Percentiles rank a stretch among this genome's conserved stretches.
phyloP scores from a whole-genome alignment of 2,113 vertebrate genomes.

The Raphicerus campestris region DNA sequence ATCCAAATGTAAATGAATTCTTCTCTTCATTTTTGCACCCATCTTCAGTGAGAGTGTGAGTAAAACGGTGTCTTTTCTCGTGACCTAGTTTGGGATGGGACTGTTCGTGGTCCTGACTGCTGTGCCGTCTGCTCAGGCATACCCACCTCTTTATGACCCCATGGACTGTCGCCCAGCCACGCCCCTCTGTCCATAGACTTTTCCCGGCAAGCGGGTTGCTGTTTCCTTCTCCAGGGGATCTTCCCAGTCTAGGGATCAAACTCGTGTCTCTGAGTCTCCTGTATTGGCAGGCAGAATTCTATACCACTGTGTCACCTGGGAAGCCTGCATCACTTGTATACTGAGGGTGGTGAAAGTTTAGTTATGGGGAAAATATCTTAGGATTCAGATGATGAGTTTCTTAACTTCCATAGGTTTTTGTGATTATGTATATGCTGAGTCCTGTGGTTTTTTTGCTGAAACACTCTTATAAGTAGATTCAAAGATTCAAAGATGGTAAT shows the following conservation, averaged over 20 bases:
- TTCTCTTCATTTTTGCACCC: slow-evolving; percentile 2
- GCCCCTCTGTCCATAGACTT: background rate
- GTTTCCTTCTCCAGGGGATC: background rate
- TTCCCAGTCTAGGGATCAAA: background rate
- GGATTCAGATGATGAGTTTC: background rate
- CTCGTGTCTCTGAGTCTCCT: background rate
- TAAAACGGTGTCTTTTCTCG: background rate
- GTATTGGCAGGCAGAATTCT: background rate
- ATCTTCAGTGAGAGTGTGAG: background rate
- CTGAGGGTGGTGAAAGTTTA: background rate
- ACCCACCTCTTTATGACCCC: background rate
- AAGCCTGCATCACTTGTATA: background rate
- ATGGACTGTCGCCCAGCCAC: background rate
- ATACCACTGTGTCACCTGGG: background rate
- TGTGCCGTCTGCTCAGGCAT: background rate
- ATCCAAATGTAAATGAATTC: slow-evolving; percentile 55
- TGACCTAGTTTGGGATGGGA: background rate
- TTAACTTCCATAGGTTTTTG: background rate
- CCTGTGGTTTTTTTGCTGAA: background rate
- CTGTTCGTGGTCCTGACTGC: background rate
- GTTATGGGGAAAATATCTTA: background rate
- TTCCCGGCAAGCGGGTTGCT: background rate
- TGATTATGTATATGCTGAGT: background rate
- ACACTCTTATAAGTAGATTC: background rate
- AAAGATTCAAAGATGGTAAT: background rate